phyloP scores from a whole-genome alignment of 2,113 vertebrate genomes.

The Microtus montanus region DNA sequence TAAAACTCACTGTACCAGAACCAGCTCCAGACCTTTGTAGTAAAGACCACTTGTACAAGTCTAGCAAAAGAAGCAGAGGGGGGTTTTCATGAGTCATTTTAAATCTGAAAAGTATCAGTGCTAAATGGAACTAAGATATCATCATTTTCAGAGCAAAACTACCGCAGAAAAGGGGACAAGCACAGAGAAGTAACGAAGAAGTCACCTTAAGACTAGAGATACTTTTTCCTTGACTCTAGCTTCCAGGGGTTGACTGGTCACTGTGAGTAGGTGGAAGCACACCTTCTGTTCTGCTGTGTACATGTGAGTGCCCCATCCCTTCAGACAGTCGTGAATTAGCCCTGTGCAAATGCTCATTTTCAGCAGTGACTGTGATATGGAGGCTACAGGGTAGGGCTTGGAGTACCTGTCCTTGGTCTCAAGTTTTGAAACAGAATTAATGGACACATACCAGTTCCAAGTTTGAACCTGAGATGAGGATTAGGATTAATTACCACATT shows the following conservation, averaged over 20 bases:
- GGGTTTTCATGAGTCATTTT: background rate
- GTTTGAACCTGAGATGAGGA: background rate
- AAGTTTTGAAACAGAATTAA: constrained; percentile 1
- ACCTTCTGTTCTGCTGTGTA: background rate
- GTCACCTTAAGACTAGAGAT: background rate
- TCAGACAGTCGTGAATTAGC: background rate
- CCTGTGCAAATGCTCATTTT: background rate
- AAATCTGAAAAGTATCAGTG: constrained; percentile 7
- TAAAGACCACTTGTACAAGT: background rate
- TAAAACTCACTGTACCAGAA: constrained; percentile 11
- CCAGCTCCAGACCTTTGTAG: background rate
- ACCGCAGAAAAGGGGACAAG: background rate
- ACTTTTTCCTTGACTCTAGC: background rate
- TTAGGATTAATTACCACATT: constrained; percentile 32
- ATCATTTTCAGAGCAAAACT: constrained; percentile 4
- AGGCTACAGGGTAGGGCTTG: background rate
- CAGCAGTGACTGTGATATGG: background rate
- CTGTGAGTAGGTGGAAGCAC: background rate
- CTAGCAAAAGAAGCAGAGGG: background rate
- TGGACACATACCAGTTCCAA: background rate
- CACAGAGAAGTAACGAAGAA: background rate
- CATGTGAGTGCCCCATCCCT: background rate
- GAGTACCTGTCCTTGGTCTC: background rate
- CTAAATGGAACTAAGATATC: background rate
- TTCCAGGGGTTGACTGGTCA: background rate